Evolutionary conservation across 2,888 invertebrate species (phyloP), one percentile per base, ranked within the genome.

Genomic region (Acronicta leporina): DNA sequence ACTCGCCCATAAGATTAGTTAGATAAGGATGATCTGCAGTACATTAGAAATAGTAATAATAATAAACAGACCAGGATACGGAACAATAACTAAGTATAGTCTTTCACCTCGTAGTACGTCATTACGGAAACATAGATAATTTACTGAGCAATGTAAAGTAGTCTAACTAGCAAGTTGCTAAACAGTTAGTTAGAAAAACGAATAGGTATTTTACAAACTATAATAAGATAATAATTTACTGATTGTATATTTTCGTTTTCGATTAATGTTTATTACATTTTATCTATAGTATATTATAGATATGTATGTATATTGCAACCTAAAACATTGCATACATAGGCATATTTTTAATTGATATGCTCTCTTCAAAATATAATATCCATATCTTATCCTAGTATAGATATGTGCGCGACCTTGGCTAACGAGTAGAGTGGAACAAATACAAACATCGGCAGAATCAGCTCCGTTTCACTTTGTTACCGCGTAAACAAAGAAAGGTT

Each of bases 401-500:
- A 72, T 58, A 53, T 51, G 63, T 61, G 60, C 56, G 57, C 73
- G 80, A 77, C 80, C 79, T 81, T 76, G 73, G 61, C 60, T 67
- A 71, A 62, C 67, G 67, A 76, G 77, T 80, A 81, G 86, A 87
- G 84, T 81, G 83, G 81, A 85, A 82, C 80, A 79, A 79, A 80
- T 38, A 71, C 73, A 67, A 68, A 68, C 69, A 68, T 73, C 84
- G 82, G 82, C 83, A 81, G 82, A 86, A 81, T 86, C 85, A 86
- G 44, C 63, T 67, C 87, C 82, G 84, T 85, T 86, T 84, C 84
- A 83, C 83, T 82, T 81, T 83, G 85, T 84, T 79, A 75, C 77
- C 68, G 78, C 75, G 84, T 85, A 88, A 88, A 90, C 90, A 91
- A 91, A 90, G 89, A 87, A 87, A 86, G 82, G 81, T 86, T 87